These are phyloP conservation scores for Bruchidius siliquastri DNA, from an alignment of 2,888 invertebrate genomes.

Conservation along the genomic window DNA sequence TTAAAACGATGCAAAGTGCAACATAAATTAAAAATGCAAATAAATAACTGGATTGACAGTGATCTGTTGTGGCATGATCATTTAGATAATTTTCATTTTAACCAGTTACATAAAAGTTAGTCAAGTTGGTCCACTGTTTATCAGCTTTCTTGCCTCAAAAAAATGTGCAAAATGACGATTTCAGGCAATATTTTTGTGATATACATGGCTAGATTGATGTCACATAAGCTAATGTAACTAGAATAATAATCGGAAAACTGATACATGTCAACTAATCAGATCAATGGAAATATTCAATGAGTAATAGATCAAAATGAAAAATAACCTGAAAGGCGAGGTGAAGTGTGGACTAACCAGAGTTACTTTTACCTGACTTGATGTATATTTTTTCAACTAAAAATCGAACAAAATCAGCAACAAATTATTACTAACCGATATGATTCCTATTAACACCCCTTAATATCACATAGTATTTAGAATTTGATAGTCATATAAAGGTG, in stretches of 20 bases:
- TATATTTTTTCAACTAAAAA: neutral
- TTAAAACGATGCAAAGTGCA: too few species aligned
- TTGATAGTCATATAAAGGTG: conserved; percentile 41
- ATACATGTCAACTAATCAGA: too few species aligned
- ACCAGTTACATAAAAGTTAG: neutral
- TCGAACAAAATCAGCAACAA: neutral
- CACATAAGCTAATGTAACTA: too few species aligned
- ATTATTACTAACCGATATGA: neutral
- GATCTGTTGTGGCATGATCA: neutral
- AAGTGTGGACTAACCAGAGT: neutral
- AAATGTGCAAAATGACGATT: neutral
- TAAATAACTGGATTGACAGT: too few species aligned
- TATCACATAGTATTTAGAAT: conserved; percentile 48
- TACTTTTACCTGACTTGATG: neutral
- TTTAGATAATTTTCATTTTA: neutral
- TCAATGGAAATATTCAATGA: too few species aligned
- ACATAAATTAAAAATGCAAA: too few species aligned
- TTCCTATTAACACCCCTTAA: conserved; percentile 7
- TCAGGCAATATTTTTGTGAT: too few species aligned
- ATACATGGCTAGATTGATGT: too few species aligned
- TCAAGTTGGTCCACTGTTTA: neutral
- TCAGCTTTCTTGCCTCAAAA: too few species aligned
- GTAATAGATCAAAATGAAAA: too few species aligned
- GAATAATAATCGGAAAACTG: too few species aligned
- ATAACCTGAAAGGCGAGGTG: too few species aligned